Evolutionary conservation across 2,797 vertebrate species (phyloP), one percentile per base, ranked within the genome.

Genomic region (Loriculus beryllinus): DNA sequence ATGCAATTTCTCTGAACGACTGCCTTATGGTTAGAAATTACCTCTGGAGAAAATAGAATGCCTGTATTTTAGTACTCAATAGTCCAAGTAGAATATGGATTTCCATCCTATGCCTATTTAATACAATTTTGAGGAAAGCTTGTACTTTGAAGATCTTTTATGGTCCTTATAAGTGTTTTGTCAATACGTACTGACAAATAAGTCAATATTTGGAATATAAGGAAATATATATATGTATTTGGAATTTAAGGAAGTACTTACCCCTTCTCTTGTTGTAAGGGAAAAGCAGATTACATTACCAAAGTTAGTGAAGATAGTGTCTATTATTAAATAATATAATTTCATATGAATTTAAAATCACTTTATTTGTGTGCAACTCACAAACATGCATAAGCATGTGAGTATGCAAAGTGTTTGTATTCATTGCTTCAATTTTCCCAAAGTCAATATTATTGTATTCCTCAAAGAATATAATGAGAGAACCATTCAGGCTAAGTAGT

Each of bases 1-100:
- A 82, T 91, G 75, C 21, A 52, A 60, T 91, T 95, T 90, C 94
- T 91, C 69, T 94, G 83, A 95, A 72, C 77, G 76, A 84, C 72
- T 95, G 80, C 74, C 69, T 90, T 52, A 84, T 82, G 80, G 75
- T 76, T 90, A 86, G 74, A 88, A 92, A 80, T 85, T 71, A 63
- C 65, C 82, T 84, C 22, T 26, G 75, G 85, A 81, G 63, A 60
- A 90, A 90, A 84, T 76, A 81, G 45, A 91, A 59, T 0, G 4
- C 54, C 62, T 75, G 33, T 52, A 77, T 93, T 95, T 95, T 74
- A 86, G 74, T 64, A 64, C 45, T 96, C 57, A 81, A 49, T 71
- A 69, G n/a, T 81, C 79, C 62, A 92, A 88, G 51, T 7, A 72
- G 62, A 90, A 48, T 90, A 78, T 48, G 62, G 52, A 90, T 92